These are phyloP conservation scores for Platysternon megacephalum DNA, from an alignment of 2,113 vertebrate genomes.

Conservation along the genomic window DNA sequence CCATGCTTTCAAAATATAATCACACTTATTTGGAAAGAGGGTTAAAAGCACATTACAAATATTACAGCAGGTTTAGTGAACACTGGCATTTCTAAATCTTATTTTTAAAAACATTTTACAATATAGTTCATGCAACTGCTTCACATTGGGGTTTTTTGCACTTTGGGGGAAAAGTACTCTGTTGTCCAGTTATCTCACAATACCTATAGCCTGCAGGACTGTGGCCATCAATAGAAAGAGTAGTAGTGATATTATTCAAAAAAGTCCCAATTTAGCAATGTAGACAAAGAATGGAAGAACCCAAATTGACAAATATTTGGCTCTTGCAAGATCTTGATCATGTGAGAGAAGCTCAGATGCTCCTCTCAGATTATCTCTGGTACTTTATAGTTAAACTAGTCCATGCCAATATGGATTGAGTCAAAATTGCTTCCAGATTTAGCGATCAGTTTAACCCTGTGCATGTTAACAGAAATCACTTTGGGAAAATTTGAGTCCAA, in stretches of 20 bases:
- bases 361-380: not conserved
- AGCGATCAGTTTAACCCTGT: conserved; percentile 15
- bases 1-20: not conserved
- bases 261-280: not conserved
- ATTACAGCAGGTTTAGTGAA: not conserved
- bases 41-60: not conserved
- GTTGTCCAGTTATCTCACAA: not conserved
- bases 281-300: not conserved
- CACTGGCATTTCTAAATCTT: no score
- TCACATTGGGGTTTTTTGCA: not conserved
- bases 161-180: not conserved
- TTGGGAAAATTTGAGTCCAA: not conserved
- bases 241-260: not conserved
- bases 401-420: not conserved
- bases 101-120: not conserved
- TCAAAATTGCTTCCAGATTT: not conserved
- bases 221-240: not conserved
- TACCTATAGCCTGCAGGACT: not conserved
- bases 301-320: not conserved
- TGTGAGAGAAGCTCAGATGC: not conserved
- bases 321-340: not conserved
- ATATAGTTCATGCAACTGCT: not conserved
- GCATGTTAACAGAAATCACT: conserved; percentile 20
- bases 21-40: not conserved
- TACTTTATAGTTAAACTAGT: not conserved